Conservation (phyloP, 2,113 vertebrate species). For the Perognathus longimembris region DNA sequence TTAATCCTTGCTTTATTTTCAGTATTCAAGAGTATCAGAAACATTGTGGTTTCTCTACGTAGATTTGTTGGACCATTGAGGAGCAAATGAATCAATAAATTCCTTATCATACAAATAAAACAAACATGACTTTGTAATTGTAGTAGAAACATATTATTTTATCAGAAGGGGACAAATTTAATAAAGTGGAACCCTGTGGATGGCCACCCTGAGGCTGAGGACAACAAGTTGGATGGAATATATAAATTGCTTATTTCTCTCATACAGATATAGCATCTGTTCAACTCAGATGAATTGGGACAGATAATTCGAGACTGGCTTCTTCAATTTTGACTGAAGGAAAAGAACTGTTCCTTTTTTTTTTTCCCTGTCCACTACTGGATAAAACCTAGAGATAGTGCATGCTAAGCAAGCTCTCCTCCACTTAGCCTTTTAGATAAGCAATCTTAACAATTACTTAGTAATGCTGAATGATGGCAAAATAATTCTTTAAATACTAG, state of each 20-base stretch:
- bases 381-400: no score
- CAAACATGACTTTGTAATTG: not conserved
- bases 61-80: not conserved
- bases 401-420: no score
- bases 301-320: not conserved
- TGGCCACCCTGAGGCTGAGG: not conserved
- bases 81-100: not conserved
- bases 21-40: not conserved
- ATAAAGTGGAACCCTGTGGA: not conserved
- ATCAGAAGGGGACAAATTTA: not conserved
- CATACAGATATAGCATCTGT: not conserved
- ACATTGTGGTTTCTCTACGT: not conserved
- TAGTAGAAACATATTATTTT: not conserved
- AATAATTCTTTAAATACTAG: conserved; percentile 1
- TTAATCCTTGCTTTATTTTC: not conserved
- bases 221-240: not conserved
- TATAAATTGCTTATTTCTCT: not conserved
- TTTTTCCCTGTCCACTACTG: no score
- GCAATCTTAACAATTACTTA: not conserved
- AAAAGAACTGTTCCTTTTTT: not conserved
- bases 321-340: not conserved
- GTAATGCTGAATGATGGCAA: not conserved
- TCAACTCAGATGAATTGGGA: not conserved
- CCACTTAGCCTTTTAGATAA: not conserved
- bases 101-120: not conserved